Evolutionary conservation across 2,113 vertebrate species (phyloP), one percentile per base, ranked within the genome.

Genomic region (Eretmochelys imbricata): DNA sequence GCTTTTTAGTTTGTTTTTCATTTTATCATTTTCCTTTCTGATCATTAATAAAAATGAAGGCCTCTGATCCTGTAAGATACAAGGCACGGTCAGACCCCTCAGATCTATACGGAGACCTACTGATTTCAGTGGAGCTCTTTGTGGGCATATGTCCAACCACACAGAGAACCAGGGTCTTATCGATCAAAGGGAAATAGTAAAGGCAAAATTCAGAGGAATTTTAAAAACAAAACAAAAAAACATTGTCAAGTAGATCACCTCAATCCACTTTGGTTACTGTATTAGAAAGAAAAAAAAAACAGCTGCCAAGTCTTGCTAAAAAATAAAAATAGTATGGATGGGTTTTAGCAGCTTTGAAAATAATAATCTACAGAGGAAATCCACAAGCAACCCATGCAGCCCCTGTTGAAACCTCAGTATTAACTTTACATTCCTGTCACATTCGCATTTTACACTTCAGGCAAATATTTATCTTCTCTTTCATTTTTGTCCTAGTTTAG

Each of bases 151-250:
- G 14, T 24, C 62, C 62, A 51, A 46, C 62, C 31, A 80, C n/a
- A 19, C 13, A 5, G 31, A n/a, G 25, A 0, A 29, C 38, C 11
- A 59, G 75, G 46, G 17, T 1, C 0, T 5, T 1, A 0, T 10
- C 5, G 42, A 53, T 8, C 55, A 22, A 2, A 83, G 38, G 1
- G 65, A 46, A 94, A 59, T 17, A 88, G 48, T 1, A 29, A 81
- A 59, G 38, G 89, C 12, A 75, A 55, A 54, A 88, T 80, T 46
- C 9, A 42, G 89, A 80, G 79, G 59, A 80, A 84, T 53, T 50
- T 19, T 42, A 42, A 42, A 42, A 42, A 42, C 42, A 27, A 38
- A 85, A 72, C 42, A 25, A 10, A n/a, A n/a, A 17, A 14, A 19
- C 16, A 22, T 51, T 27, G n/a, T 16, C 17, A 57, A 46, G n/a